Conservation (phyloP, 2,888 invertebrate genomes). For the Caenorhabditis sp. region DNA sequence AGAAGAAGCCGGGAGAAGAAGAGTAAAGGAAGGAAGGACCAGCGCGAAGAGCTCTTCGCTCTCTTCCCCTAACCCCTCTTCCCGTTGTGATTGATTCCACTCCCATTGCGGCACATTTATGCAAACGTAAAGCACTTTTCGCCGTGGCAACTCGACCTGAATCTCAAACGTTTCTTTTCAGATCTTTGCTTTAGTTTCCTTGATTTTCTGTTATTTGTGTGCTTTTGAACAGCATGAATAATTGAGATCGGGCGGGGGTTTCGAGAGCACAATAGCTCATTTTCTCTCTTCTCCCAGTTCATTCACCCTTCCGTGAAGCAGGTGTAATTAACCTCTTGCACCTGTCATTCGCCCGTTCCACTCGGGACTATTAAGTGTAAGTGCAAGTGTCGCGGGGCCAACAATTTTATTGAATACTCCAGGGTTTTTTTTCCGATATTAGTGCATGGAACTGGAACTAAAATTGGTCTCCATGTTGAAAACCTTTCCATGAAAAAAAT, state of each 20-base stretch:
- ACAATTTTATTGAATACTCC: too few relatives aligned
- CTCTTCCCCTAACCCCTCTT: slow-evolving; percentile 9
- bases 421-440: too few relatives aligned
- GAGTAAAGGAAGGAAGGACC: slow-evolving; percentile 3
- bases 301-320: not conserved
- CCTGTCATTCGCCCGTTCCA: slow-evolving; percentile 1
- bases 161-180: too few relatives aligned
- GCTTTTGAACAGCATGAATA: not conserved
- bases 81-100: slow-evolving; percentile 5
- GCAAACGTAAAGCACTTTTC: not conserved
- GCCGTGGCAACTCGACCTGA: not conserved
- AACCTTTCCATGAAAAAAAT: too few relatives aligned
- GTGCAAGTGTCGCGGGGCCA: not conserved
- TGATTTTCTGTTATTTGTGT: not conserved
- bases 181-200: not conserved
- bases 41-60: slow-evolving; percentile 7
- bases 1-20: not conserved
- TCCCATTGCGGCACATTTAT: slow-evolving; percentile 6
- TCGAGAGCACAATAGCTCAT: not conserved
- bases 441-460: too few relatives aligned
- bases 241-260: not conserved
- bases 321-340: not conserved
- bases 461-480: too few relatives aligned
- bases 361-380: slow-evolving; percentile 8
- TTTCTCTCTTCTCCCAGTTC: not conserved